These are phyloP conservation scores for Cheilosia scutellata DNA, from an alignment of 2,888 invertebrate genomes.

Conservation along the genomic window DNA sequence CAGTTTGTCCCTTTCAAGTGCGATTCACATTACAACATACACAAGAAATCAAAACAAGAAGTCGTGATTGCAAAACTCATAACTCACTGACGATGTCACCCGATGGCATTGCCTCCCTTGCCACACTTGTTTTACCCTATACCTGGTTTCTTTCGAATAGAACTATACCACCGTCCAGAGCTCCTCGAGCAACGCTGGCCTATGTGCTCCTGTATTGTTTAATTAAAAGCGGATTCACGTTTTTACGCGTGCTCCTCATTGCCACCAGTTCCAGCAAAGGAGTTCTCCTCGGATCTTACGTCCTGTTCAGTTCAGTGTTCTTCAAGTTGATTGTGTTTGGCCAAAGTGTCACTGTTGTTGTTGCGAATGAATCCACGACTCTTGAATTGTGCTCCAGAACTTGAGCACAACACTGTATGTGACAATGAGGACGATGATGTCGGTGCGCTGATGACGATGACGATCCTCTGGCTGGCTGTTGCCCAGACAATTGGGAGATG, in stretches of 20 bases:
- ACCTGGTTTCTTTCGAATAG: constrained; percentile 3
- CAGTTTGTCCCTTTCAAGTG: neutral
- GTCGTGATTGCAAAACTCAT: constrained; percentile 84
- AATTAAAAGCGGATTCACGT: constrained; percentile 82
- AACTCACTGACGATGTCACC: constrained; percentile 79
- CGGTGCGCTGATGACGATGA: constrained; percentile 26
- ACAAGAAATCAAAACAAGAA: constrained; percentile 81
- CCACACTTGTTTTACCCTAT: constrained; percentile 64
- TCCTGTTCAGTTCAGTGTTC: constrained; percentile 14
- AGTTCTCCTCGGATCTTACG: constrained; percentile 23
- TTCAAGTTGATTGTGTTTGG: constrained; percentile 67
- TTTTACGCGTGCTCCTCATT: constrained; percentile 77
- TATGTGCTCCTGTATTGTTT: constrained; percentile 81
- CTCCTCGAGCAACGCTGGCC: constrained; percentile 69
- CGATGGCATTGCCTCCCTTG: constrained; percentile 55
- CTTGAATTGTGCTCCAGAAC: constrained; percentile 48
- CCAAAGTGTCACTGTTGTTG: constrained; percentile 46
- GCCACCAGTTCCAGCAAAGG: constrained; percentile 35
- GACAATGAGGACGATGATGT: constrained; percentile 61
- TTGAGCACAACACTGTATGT: constrained; percentile 33
- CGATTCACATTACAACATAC: constrained; percentile 36
- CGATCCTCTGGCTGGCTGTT: constrained; percentile 34
- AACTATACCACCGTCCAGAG: constrained; percentile 2
- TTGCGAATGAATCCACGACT: constrained; percentile 41
- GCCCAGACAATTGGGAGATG: constrained; percentile 80